Conservation (phyloP, 2,113 vertebrate genomes). For the Regulus satrapa region DNA sequence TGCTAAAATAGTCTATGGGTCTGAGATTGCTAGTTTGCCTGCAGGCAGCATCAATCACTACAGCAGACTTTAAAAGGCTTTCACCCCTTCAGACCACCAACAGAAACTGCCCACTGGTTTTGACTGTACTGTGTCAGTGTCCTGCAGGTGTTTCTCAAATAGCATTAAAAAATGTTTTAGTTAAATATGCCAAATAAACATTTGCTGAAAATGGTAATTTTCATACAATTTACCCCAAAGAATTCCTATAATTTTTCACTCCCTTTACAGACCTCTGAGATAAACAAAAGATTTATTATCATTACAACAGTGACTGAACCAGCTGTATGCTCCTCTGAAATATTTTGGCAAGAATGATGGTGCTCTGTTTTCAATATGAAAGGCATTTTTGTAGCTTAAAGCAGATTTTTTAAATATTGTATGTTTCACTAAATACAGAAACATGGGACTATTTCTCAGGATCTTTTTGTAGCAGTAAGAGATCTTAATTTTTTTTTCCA, state of each 20-base stretch:
- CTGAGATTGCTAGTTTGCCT: neutral
- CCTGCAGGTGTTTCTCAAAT: neutral
- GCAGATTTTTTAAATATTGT: neutral
- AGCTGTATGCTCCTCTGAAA: neutral
- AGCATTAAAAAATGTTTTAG: neutral
- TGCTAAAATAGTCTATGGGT: neutral
- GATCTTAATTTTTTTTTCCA: neutral
- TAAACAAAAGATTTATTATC: neutral
- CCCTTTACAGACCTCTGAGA: neutral
- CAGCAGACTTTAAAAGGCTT: neutral
- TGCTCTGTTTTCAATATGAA: neutral
- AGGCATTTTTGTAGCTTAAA: neutral
- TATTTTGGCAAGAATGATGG: neutral
- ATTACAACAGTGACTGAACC: neutral
- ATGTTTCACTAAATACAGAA: neutral
- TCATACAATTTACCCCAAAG: neutral
- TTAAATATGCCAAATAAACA: neutral
- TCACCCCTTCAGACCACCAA: neutral
- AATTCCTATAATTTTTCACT: neutral
- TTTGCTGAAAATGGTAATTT: neutral
- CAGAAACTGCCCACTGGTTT: neutral
- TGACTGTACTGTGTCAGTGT: rapidly evolving
- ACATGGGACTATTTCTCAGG: neutral
- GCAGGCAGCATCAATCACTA: neutral
- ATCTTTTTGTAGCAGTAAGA: neutral